These are phyloP conservation scores for Erebia palarica DNA, from an alignment of 2,888 invertebrate genomes.

Conservation along the genomic window DNA sequence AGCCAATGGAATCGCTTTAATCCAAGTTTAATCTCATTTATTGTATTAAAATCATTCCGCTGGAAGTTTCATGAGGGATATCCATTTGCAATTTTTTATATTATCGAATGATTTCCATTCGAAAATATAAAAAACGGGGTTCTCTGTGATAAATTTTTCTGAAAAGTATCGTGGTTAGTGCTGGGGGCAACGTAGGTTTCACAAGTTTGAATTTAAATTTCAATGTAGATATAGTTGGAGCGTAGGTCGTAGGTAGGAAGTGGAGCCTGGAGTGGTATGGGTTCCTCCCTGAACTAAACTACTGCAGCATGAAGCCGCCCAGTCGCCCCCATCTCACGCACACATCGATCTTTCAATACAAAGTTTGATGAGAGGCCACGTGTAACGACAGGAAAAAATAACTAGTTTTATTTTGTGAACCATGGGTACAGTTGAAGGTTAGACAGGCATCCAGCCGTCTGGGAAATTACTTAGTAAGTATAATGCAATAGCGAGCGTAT, in stretches of 20 bases:
- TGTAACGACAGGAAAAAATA: slow-evolving; percentile 17
- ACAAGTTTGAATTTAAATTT: slow-evolving; percentile 40
- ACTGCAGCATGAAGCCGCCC: slow-evolving; percentile 38
- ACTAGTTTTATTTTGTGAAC: slow-evolving; percentile 3
- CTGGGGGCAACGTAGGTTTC: slow-evolving; percentile 43
- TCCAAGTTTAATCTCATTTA: slow-evolving; percentile 9
- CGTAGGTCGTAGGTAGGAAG: slow-evolving; percentile 47
- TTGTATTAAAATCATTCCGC: slow-evolving; percentile 35
- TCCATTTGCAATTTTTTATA: not conserved
- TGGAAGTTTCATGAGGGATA: slow-evolving; percentile 5
- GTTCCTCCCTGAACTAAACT: slow-evolving; percentile 38
- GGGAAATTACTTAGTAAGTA: not conserved
- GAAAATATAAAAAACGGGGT: not conserved
- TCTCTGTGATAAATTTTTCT: slow-evolving; percentile 46
- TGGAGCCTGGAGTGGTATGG: slow-evolving; percentile 54
- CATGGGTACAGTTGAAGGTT: slow-evolving; percentile 9
- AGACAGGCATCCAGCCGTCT: not conserved
- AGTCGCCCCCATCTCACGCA: slow-evolving; percentile 32
- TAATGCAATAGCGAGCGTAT: not conserved
- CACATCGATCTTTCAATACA: slow-evolving; percentile 40
- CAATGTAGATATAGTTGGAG: slow-evolving; percentile 45
- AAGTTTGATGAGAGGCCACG: slow-evolving; percentile 33
- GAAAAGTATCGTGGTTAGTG: slow-evolving; percentile 42
- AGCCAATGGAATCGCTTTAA: slow-evolving; percentile 8
- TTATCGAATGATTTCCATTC: not conserved